Conservation (phyloP, 2,113 vertebrate genomes). For the Platysternon megacephalum region DNA sequence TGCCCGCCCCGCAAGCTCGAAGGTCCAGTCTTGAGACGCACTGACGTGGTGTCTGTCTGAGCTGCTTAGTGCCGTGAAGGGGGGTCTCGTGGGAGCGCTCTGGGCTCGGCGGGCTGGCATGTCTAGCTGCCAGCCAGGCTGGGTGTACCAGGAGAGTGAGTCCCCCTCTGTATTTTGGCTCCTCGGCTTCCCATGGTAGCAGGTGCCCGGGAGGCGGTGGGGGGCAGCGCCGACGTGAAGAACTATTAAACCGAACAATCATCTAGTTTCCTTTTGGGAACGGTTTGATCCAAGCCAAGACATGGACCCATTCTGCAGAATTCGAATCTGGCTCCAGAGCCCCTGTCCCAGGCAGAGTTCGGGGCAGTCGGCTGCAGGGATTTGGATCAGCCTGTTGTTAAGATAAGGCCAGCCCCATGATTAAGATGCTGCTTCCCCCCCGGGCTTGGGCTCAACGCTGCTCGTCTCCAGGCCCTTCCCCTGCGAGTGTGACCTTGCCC, state of each 20-base stretch:
- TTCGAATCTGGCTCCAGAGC: neutral
- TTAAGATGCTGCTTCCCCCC: neutral
- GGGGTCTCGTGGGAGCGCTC: neutral
- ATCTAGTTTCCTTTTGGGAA: neutral
- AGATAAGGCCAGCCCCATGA: neutral
- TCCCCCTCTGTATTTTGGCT: neutral
- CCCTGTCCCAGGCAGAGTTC: neutral
- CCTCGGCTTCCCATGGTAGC: neutral
- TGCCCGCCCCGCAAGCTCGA: accelerated
- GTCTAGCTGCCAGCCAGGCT: neutral
- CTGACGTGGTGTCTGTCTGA: neutral
- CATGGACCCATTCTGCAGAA: neutral
- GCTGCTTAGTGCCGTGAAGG: neutral
- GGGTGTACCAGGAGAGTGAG: neutral
- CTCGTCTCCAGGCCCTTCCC: neutral
- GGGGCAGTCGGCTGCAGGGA: neutral
- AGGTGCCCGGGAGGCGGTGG: neutral
- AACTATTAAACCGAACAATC: neutral
- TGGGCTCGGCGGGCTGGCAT: neutral
- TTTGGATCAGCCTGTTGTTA: neutral
- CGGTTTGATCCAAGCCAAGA: neutral
- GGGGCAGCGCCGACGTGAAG: neutral
- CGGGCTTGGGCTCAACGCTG: neutral
- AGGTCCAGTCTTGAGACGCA: neutral
- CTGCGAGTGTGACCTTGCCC: no score